phyloP scores from a whole-genome alignment of 2,797 vertebrate genomes.

The Ctenosaura bakeri region DNA sequence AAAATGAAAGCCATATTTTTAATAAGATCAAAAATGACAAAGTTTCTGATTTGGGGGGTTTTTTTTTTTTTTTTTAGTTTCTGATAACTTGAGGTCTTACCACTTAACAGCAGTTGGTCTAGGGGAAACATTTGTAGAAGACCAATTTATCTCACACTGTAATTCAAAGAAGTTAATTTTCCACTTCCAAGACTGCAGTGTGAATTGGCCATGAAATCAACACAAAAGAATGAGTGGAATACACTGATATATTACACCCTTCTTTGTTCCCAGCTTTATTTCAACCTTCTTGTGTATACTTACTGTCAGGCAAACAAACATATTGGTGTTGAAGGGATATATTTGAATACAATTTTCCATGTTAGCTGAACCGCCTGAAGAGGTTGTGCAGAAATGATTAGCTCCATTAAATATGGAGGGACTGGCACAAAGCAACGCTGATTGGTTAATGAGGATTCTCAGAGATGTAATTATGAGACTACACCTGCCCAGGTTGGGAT shows the following conservation, averaged over 20 bases:
- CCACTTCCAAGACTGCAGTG: background rate
- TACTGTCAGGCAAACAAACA: constrained; percentile 2
- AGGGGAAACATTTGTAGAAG: background rate
- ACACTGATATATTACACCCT: background rate
- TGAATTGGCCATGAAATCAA: constrained; percentile 24
- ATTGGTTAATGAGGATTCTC: constrained; percentile 69
- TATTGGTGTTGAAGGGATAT: constrained; percentile 43
- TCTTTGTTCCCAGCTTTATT: constrained; percentile 7
- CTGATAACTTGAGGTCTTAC: background rate
- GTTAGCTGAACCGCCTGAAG: constrained; percentile 15
- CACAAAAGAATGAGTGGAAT: constrained; percentile 12
- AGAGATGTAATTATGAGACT: constrained; percentile 57
- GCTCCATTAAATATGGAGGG: constrained; percentile 33
- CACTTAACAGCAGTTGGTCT: background rate
- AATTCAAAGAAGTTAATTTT: constrained; percentile 17
- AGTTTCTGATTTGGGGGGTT: background rate
- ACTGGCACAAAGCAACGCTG: constrained; percentile 39
- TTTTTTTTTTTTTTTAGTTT: background rate
- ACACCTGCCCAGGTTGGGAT: constrained; percentile 63
- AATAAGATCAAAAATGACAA: background rate
- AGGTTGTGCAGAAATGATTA: constrained; percentile 53
- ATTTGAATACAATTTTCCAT: constrained; percentile 42
- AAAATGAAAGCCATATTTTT: background rate
- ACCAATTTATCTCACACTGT: background rate
- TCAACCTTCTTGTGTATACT: constrained; percentile 37